Evolutionary conservation across 2,888 invertebrate genomes (phyloP).

Genomic region (Digitonthophagus gazella): DNA sequence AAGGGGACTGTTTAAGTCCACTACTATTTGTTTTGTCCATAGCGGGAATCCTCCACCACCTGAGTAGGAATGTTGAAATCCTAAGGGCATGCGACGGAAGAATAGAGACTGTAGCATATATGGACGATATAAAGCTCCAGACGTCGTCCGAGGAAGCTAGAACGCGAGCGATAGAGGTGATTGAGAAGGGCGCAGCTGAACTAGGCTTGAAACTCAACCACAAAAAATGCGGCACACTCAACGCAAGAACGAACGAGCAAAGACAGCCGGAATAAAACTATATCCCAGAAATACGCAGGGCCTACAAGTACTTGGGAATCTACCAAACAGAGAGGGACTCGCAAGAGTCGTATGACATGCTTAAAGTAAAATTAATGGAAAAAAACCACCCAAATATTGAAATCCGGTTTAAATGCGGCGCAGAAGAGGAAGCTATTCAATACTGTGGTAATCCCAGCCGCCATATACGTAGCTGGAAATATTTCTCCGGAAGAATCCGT

Average conservation of each 20-base stretch:
- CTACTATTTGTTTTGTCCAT: constrained; percentile 3
- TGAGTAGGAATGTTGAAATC: constrained; percentile 3
- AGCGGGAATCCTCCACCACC: not conserved
- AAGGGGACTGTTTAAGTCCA: not conserved
- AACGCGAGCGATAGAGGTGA: not conserved
- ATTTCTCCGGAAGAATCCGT: not conserved
- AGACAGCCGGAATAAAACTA: not conserved
- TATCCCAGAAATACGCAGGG: constrained; percentile 1
- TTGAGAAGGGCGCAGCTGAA: constrained; percentile 3
- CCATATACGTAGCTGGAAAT: constrained; percentile 1
- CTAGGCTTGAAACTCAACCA: constrained; percentile 16
- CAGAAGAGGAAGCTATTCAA: constrained; percentile 8
- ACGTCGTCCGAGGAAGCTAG: not conserved
- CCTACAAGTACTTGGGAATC: constrained; percentile 12
- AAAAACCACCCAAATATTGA: not conserved
- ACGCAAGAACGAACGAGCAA: not conserved
- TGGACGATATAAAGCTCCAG: constrained; percentile 30
- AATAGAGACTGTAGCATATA: constrained; percentile 24
- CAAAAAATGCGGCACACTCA: not conserved
- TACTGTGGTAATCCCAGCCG: not conserved
- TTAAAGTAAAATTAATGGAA: not conserved
- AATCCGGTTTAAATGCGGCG: not conserved
- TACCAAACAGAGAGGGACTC: constrained; percentile 7
- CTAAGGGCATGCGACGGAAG: not conserved
- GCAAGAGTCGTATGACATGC: not conserved